A percentile compares a stretch with the other conserved stretches of the same genome.
Evolutionary conservation across 2,888 invertebrate genomes (phyloP).

Genomic region (Mylabris sibirica): DNA sequence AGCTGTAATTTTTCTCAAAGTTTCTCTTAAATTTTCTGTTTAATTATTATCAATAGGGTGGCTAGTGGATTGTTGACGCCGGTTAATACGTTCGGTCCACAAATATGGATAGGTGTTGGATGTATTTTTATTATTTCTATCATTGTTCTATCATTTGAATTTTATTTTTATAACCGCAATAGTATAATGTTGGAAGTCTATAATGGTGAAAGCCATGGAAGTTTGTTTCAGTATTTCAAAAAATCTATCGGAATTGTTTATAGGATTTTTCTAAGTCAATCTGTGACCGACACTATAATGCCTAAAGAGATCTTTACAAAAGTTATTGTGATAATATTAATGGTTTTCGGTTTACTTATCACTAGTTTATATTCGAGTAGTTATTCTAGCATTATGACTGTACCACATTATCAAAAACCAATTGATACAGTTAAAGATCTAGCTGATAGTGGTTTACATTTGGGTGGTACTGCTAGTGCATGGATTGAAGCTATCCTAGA

Average conservation of each 20-base stretch:
- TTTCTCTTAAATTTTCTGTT: neutral
- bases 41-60: slow-evolving; percentile 56
- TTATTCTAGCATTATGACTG: slow-evolving; percentile 71
- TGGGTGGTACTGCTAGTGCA: slow-evolving; percentile 71
- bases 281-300: neutral
- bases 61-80: slow-evolving; percentile 70
- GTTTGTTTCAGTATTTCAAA: neutral
- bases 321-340: slow-evolving; percentile 24
- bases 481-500: slow-evolving; percentile 67
- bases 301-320: slow-evolving; percentile 60
- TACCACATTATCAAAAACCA: slow-evolving; percentile 66
- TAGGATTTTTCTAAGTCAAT: neutral
- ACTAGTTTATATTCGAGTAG: slow-evolving; percentile 73
- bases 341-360: slow-evolving; percentile 67
- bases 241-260: neutral
- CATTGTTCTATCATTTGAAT: neutral
- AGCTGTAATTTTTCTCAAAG: neutral
- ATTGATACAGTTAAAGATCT: slow-evolving; percentile 68
- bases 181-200: neutral
- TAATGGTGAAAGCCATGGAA: neutral
- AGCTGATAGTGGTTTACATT: slow-evolving; percentile 63
- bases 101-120: neutral
- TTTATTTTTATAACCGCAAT: neutral
- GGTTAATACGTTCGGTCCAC: slow-evolving; percentile 66
- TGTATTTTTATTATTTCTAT: neutral